These are phyloP conservation scores for Calliopsis andreniformis DNA, from an alignment of 1,140 invertebrate species.

Conservation along the genomic window DNA sequence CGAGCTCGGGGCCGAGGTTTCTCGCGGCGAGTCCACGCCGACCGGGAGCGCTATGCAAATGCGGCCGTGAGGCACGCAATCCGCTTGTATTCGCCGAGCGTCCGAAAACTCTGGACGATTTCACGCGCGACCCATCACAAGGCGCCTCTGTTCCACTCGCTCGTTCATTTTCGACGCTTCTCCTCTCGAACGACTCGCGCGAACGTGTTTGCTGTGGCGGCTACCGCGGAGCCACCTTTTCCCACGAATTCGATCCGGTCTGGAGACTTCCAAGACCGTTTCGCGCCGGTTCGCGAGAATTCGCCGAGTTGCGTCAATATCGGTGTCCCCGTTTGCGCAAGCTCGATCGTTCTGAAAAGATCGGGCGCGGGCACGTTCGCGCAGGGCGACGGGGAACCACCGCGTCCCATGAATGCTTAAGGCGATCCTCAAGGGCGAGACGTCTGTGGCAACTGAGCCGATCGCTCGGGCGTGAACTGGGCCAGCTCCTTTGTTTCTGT, in stretches of 20 bases:
- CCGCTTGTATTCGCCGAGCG: neutral
- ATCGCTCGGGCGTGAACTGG: constrained; percentile 61
- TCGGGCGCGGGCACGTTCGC: constrained; percentile 50
- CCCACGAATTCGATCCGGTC: neutral
- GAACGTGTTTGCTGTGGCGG: neutral
- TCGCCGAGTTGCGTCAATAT: constrained; percentile 42
- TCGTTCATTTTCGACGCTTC: neutral
- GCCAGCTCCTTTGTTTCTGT: no score
- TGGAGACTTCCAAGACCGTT: no score
- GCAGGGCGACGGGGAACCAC: constrained; percentile 17
- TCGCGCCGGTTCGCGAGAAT: constrained; percentile 10
- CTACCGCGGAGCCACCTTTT: neutral
- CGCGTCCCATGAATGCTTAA: constrained; percentile 60
- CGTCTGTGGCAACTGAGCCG: constrained; percentile 38
- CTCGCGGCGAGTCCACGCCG: neutral
- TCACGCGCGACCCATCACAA: constrained; percentile 24
- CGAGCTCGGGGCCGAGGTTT: neutral
- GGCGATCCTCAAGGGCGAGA: constrained; percentile 55
- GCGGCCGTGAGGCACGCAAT: constrained; percentile 1
- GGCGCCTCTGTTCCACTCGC: neutral
- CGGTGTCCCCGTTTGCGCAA: constrained; percentile 47
- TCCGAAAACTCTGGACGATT: neutral
- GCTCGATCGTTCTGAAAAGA: constrained; percentile 69
- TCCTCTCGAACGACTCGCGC: neutral
- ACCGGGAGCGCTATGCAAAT: neutral